Evolutionary conservation across 2,888 invertebrate species (phyloP).

Genomic region (Adineta ricciae): DNA sequence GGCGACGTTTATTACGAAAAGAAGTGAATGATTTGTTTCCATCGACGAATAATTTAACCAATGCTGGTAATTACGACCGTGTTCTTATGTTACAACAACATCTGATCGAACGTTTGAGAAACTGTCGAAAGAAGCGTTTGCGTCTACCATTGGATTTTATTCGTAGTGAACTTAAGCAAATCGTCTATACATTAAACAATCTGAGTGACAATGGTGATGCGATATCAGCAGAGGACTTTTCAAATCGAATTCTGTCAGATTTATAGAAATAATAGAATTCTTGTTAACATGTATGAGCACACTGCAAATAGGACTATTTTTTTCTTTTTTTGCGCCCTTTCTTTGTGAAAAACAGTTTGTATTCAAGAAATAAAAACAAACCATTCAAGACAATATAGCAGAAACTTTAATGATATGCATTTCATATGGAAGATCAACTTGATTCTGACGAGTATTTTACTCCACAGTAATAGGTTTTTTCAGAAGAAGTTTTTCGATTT

Average conservation of each 20-base stretch:
- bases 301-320: conserved; percentile 10
- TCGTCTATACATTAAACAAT: background rate
- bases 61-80: background rate
- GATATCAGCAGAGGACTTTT: background rate
- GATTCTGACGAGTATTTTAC: background rate
- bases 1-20: conserved; percentile 15
- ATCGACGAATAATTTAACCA: background rate
- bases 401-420: background rate
- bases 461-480: background rate
- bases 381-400: background rate
- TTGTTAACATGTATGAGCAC: background rate
- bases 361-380: background rate
- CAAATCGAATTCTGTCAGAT: background rate
- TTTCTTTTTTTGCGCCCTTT: background rate
- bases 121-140: conserved; percentile 16
- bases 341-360: background rate
- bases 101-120: background rate
- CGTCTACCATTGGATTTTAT: conserved; percentile 11
- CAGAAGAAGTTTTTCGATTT: background rate
- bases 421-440: background rate
- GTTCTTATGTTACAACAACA: background rate
- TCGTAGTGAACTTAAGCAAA: conserved; percentile 1
- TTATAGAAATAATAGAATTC: background rate
- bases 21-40: conserved; percentile 3
- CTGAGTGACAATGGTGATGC: background rate